phyloP scores from a whole-genome alignment of 2,113 vertebrate species.

The Callocephalon fimbriatum region DNA sequence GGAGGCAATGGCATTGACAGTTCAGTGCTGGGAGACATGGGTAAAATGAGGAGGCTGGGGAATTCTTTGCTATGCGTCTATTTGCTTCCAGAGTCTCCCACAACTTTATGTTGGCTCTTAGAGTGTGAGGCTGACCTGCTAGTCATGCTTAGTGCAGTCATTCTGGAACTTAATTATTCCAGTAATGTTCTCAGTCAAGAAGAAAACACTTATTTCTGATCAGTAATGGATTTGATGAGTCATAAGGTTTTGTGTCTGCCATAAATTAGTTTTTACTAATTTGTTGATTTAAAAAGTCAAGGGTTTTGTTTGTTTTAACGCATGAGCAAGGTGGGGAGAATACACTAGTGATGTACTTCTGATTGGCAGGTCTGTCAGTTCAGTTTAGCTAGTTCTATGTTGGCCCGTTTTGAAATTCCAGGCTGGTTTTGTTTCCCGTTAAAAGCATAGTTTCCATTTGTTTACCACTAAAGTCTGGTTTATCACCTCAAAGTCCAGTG shows the following conservation, averaged over 20 bases:
- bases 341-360: background rate
- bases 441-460: background rate
- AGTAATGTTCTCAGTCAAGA: background rate
- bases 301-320: background rate
- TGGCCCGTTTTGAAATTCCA: background rate
- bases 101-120: background rate
- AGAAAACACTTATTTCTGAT: background rate
- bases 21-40: rapidly evolving
- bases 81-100: background rate
- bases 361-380: background rate
- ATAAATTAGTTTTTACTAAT: background rate
- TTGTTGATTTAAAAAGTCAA: background rate
- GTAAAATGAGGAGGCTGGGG: background rate
- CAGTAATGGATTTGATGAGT: background rate
- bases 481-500: background rate
- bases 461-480: background rate
- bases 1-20: background rate
- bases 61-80: background rate
- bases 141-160: background rate
- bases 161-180: background rate
- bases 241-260: background rate
- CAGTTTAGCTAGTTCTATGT: background rate
- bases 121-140: background rate
- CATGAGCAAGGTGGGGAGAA: background rate
- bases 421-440: background rate